These are phyloP conservation scores for Cottoperca gobio DNA, from an alignment of 2,797 vertebrate genomes.

Conservation along the genomic window DNA sequence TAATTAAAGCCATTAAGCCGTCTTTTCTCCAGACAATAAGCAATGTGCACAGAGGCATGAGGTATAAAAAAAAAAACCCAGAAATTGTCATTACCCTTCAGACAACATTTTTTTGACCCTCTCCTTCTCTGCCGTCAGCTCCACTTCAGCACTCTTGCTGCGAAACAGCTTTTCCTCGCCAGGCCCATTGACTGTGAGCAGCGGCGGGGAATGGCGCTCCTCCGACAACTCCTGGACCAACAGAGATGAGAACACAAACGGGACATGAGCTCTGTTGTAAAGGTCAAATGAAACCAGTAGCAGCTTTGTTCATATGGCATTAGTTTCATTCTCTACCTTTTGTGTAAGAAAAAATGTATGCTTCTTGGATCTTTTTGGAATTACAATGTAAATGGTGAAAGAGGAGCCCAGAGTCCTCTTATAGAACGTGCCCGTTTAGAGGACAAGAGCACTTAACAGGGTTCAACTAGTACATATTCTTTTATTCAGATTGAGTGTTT, in stretches of 20 bases:
- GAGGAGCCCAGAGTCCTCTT: constrained; percentile 1
- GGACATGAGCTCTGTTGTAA: background rate
- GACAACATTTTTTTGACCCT: constrained; percentile 96
- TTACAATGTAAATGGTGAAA: constrained; percentile 4
- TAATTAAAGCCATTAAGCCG: background rate
- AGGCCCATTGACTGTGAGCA: constrained; percentile 89
- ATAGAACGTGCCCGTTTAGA: background rate
- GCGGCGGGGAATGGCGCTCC: constrained; percentile 82
- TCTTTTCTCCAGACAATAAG: background rate
- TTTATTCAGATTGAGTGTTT: background rate
- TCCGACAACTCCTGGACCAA: constrained; percentile 78
- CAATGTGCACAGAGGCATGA: background rate
- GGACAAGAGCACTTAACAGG: background rate
- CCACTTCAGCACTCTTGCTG: constrained; percentile 93
- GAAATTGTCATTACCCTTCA: constrained; percentile 88
- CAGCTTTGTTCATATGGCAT: background rate
- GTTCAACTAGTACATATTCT: background rate
- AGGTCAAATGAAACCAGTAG: background rate
- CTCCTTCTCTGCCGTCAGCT: constrained; percentile 89
- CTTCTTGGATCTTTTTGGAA: background rate
- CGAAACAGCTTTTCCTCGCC: constrained; percentile 94
- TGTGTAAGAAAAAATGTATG: background rate
- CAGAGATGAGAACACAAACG: constrained; percentile 12
- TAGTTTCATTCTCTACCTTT: background rate
- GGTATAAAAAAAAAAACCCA: background rate